Evolutionary conservation across 2,888 invertebrate species (phyloP).

Genomic region (Cantharis rustica): DNA sequence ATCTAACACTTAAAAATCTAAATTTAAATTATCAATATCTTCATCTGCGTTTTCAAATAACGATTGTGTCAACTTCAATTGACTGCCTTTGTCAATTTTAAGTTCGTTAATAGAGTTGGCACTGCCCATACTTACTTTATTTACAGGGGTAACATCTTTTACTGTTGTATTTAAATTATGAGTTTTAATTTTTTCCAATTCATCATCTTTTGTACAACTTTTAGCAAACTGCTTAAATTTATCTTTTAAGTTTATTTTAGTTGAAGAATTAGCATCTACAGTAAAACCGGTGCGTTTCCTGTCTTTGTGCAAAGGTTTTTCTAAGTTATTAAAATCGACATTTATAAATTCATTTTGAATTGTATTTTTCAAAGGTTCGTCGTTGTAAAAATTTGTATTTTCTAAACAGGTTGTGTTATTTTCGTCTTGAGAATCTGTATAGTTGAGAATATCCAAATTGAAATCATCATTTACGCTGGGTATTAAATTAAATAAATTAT

Average conservation of each 20-base stretch:
- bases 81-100: not conserved
- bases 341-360: not conserved
- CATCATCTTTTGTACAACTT: not conserved
- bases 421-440: not conserved
- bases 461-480: constrained; percentile 44
- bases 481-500: constrained; percentile 38
- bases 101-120: not conserved
- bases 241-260: not conserved
- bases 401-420: not conserved
- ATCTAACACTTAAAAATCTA: constrained; percentile 37
- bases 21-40: constrained; percentile 61
- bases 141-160: not conserved
- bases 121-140: not conserved
- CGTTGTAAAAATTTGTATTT: not conserved
- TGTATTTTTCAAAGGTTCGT: not conserved
- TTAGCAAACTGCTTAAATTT: not conserved
- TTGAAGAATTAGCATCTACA: not conserved
- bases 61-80: constrained; percentile 29
- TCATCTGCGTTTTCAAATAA: constrained; percentile 59
- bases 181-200: not conserved
- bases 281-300: too few species aligned
- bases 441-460: constrained; percentile 9
- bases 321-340: not conserved
- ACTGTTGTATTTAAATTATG: not conserved
- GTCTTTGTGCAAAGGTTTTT: not conserved